Evolutionary conservation across 2,797 vertebrate genomes (phyloP), one percentile per base, ranked within the genome.

Genomic region (Sebastes vulpes): DNA sequence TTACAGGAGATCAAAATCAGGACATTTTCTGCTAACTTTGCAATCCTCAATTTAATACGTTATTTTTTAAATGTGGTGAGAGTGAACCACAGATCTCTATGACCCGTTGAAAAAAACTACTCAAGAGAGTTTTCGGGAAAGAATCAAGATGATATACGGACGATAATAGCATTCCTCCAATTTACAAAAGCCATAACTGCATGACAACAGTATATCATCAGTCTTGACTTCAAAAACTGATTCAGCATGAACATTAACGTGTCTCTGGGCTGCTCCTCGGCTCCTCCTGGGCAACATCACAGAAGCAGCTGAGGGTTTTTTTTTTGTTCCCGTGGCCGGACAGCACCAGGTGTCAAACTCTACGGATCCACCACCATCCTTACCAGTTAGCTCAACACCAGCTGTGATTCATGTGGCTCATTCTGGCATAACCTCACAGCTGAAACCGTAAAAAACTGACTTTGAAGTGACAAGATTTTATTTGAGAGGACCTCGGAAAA

Each of bases 281-380:
- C 72, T 86, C 77, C 61, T 79, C 82, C 70, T 65, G 77, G 67
- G 60, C 53, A 89, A 78, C 88, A 86, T 89, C 88, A 72, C 84
- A 84, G 65, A 67, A 81, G 78, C 90, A 93, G 91, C 91, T 93
- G 93, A 93, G 42, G 53, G 25, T 6, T 23, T 91, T 84, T 77
- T 26, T 91, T 84, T 77, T 78, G 75, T 92, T 94, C 90, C 86
- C 82, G 84, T 60, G 72, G 70, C 74, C 0, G 54, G 78, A 72
- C 75, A 70, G 77, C 66, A 73, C 87, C 91, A 92, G 88, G 90
- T 93, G 90, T 90, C 73, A 61, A 82, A 78, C 68, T 81, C 72
- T 65, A 21, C 54, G 65, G 65, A 79, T 85, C 69, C 78, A 85
- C 69, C 74, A 75, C 50, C 63, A 72, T 73, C 57, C 66, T 69